Evolutionary conservation across 2,113 vertebrate species (phyloP).

Genomic region (Ceuthmochares aereus): DNA sequence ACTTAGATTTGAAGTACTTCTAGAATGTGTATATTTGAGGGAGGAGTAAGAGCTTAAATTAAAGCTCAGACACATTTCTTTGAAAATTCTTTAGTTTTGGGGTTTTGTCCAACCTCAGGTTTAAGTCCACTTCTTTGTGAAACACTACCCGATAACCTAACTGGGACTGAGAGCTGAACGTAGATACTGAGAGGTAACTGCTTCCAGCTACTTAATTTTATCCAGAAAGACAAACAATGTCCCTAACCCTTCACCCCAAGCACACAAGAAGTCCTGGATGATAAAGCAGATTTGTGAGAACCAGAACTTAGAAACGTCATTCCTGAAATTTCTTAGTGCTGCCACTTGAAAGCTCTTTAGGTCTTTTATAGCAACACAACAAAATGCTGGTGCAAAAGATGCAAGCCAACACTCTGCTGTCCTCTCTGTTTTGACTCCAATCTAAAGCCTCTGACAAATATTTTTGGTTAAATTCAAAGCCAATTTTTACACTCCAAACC

Average conservation of each 20-base stretch:
- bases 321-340: background rate
- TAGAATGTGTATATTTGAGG: background rate
- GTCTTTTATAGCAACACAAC: slow-evolving; percentile 5
- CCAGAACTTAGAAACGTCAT: slow-evolving; percentile 23
- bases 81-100: slow-evolving; percentile 28
- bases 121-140: slow-evolving; percentile 7
- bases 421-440: background rate
- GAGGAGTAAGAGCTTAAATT: background rate
- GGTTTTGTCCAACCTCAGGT: background rate
- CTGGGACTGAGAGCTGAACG: slow-evolving; percentile 18
- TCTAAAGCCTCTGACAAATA: background rate
- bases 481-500: background rate
- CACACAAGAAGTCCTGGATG: background rate
- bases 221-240: slow-evolving; percentile 33
- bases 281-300: background rate
- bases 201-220: slow-evolving; percentile 34
- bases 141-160: background rate
- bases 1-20: background rate
- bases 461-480: background rate
- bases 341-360: slow-evolving; percentile 50
- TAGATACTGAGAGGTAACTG: background rate
- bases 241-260: background rate
- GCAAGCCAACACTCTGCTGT: background rate
- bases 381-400: slow-evolving; percentile 9
- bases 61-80: background rate